Evolutionary conservation across 1,140 invertebrate species (phyloP), one percentile per base, ranked within the genome.

Genomic region (Maconellicoccus hirsutus): DNA sequence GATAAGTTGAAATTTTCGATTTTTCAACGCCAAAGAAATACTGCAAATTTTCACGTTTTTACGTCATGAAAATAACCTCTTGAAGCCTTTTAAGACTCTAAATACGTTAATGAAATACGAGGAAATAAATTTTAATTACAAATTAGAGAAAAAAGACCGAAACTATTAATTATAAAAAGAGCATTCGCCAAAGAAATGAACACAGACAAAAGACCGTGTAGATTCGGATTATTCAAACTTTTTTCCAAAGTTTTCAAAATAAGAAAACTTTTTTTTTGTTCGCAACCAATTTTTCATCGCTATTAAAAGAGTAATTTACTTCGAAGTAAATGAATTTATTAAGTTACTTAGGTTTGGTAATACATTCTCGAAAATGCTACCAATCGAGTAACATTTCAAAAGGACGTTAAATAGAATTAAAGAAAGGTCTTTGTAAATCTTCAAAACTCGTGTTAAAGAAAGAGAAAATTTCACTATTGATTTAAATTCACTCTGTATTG

Each of bases 201-300:
- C 10, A 16, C 4, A 52, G 10, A 52, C n/a, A 52, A 52, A 16
- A 52, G 12, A 52, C 12, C 42, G 42, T 16, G 42, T 3, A 52
- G 10, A 52, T 52, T 52, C 42, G 42, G n/a, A 52, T 52, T 52
- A 52, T 52, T 52, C n/a, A 52, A 52, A 52, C 42, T 52, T 52
- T 19, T 19, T 52, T 16, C 10, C 10, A 52, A 52, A 52, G 42
- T 52, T 52, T 52, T 52, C 42, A 52, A 52, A 52, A 16, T 52
- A 19, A 52, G 42, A 16, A 52, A 52, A 52, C 12, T 52, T 52
- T 52, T 52, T 52, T 52, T 52, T 52, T 52, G n/a, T 52, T 52
- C 29, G 29, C 3, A 33, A 33, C 29, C 29, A 33, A 33, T 33
- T 33, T 33, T 33, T 12, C 29, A 33, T 33, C 12, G 12, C 29